phyloP scores from a whole-genome alignment of 2,888 invertebrate genomes.

The Drosophila quinaria region DNA sequence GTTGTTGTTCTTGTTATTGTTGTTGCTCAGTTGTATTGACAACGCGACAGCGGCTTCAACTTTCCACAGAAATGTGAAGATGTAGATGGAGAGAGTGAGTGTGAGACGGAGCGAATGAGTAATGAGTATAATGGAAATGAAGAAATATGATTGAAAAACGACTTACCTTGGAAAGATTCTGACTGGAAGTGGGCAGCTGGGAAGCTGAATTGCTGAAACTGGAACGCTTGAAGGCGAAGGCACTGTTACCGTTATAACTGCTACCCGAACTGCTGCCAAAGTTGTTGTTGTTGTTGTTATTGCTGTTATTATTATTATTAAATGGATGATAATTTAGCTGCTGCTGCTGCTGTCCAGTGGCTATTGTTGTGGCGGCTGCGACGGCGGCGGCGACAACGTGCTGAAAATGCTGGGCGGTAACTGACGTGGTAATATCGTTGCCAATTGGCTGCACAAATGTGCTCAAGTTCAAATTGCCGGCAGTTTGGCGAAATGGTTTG shows the following conservation, averaged over 20 bases:
- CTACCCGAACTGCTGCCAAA: conserved; percentile 47
- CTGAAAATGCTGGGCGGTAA: conserved; percentile 61
- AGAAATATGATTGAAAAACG: background rate
- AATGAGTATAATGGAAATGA: conserved; percentile 10
- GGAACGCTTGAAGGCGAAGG: conserved; percentile 62
- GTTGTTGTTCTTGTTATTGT: conserved; percentile 10
- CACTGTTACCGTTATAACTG: conserved; percentile 46
- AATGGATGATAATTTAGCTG: conserved; percentile 45
- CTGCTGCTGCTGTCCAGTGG: conserved; percentile 70
- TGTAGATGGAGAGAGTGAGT: background rate
- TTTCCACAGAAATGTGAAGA: conserved; percentile 1
- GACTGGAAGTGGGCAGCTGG: conserved; percentile 56
- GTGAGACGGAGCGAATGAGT: conserved; percentile 2
- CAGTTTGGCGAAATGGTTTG: conserved; percentile 35
- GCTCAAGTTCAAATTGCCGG: conserved; percentile 43
- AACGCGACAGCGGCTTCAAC: conserved; percentile 29
- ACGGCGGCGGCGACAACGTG: conserved; percentile 76
- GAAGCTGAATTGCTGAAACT: conserved; percentile 67
- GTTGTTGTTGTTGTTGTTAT: conserved; percentile 38
- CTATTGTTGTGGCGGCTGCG: conserved; percentile 73
- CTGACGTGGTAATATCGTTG: conserved; percentile 39
- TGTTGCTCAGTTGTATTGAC: conserved; percentile 21
- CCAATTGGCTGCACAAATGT: conserved; percentile 45
- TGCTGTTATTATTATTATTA: conserved; percentile 42
- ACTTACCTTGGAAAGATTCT: conserved; percentile 69